Conservation (phyloP, 37 sponge, comb jelly and placozoan genomes). For the Haliclona indistincta region DNA sequence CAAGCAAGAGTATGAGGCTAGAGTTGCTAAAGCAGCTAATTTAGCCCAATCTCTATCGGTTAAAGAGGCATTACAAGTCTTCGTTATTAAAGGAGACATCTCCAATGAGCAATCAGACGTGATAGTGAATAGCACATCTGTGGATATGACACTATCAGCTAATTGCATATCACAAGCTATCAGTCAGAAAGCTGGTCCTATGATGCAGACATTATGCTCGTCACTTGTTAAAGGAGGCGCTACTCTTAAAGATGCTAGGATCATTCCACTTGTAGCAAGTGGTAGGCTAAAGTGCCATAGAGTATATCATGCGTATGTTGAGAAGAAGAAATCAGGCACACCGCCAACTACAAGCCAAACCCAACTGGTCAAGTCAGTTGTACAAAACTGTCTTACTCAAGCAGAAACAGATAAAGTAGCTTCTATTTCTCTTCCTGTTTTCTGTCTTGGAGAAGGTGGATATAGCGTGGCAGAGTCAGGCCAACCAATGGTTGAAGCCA, state of each 20-base stretch:
- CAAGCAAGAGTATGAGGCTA: no score
- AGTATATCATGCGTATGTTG: conserved; percentile 38
- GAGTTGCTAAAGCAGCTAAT: no score
- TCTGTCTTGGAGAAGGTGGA: conserved; percentile 36
- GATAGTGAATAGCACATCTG: conserved; percentile 52
- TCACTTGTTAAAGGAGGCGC: conserved; percentile 8
- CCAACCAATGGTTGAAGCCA: conserved; percentile 16
- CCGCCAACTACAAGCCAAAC: not conserved
- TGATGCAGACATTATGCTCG: conserved; percentile 19
- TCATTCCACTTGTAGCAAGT: conserved; percentile 8
- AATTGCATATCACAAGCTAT: conserved; percentile 26
- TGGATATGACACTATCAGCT: conserved; percentile 8
- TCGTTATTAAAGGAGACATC: conserved; percentile 30
- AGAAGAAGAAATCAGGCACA: not conserved
- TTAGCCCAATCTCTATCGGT: no score
- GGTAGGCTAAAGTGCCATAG: conserved; percentile 47
- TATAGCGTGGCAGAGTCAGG: conserved; percentile 9
- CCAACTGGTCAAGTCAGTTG: conserved; percentile 7
- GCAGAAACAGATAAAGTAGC: conserved; percentile 19
- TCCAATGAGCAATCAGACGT: conserved; percentile 37
- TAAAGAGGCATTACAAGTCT: no score
- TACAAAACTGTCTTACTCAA: conserved; percentile 9
- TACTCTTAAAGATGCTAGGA: conserved; percentile 15
- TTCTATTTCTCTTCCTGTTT: conserved; percentile 37
- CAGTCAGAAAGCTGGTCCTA: conserved; percentile 28